Base-by-base conservation (phyloP, 2,797 vertebrate genomes). In the Craterocephalus amniculus region DNA sequence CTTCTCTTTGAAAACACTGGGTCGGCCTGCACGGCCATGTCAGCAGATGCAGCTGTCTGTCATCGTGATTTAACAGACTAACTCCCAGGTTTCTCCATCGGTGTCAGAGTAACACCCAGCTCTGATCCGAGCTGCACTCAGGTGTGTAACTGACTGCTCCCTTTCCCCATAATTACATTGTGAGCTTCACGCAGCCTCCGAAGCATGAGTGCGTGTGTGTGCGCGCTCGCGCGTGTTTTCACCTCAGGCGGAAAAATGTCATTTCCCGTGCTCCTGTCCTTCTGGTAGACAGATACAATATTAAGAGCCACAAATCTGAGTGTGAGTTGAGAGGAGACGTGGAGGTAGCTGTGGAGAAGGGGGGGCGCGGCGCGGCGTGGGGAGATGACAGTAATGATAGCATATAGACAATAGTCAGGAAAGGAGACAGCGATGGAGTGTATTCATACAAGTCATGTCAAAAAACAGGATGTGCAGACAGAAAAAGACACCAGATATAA, bases 281-380 rank as follows among this genome's bases (percentile, higher is more conserved):
- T 91, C 86, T 86, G 75, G 29, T 70, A 87, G 92, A 93, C 90
- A 90, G 89, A 93, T 92, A 90, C 91, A 92, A 90, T 91, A 92
- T 93, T 91, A 91, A 92, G 90, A 92, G 85, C 88, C 91, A 93
- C 88, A 91, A 90, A 90, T 90, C 83, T 89, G 88, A 85, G 83
- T 88, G 87, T 74, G 87, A 92, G 85, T 87, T 85, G 87, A 88
- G 85, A 85, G 86, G 82, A 88, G 89, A 90, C 70, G 65, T 74
- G 62, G 72, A 74, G 67, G 71, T 32, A 59, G 72, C 57, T 63
- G 57, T 52, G 34, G 49, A 51, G 68, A n/a, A 31, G 64, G 63
- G 58, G 60, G 61, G 74, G 70, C 7, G 31, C 31, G 7, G 59
- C 56, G 72, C 63, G 66, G 80, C 59, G 61, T 56, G 69, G 74